Conservation (phyloP, 2,797 vertebrate genomes). For the Catamblyrhynchus diadema region DNA sequence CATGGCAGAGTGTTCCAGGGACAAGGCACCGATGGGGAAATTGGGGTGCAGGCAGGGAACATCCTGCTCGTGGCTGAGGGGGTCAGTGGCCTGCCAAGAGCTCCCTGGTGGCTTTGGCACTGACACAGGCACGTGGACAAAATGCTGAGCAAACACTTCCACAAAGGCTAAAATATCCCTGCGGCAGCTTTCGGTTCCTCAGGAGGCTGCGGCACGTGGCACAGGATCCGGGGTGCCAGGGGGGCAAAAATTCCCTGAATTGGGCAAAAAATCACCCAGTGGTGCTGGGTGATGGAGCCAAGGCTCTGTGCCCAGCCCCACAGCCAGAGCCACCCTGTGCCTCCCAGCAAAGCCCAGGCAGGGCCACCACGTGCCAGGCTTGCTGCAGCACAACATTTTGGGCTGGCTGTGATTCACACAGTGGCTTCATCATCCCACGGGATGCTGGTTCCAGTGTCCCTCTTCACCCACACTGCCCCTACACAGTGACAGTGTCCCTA, state of each 20-base stretch:
- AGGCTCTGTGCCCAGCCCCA: fast-evolving
- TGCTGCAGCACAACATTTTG: not conserved
- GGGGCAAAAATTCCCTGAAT: not conserved
- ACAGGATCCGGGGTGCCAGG: fast-evolving
- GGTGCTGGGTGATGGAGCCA: not conserved
- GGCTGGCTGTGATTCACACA: not conserved
- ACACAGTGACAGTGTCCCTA: not conserved
- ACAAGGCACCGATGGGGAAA: fast-evolving
- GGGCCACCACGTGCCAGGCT: fast-evolving
- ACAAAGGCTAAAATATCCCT: not conserved
- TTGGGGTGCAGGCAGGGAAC: not conserved
- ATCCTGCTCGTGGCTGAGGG: fast-evolving
- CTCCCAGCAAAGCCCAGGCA: not conserved
- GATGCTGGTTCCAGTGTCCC: fast-evolving
- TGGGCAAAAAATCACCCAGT: not conserved
- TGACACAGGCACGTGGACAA: not conserved
- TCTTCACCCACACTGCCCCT: fast-evolving
- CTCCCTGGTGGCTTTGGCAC: not conserved
- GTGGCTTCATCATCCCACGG: fast-evolving
- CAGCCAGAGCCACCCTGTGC: fast-evolving
- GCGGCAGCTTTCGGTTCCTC: conserved; percentile 26
- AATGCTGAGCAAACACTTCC: conserved; percentile 48
- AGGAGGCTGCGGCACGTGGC: not conserved
- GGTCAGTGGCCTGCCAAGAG: not conserved
- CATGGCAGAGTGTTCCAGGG: fast-evolving